phyloP scores from a whole-genome alignment of 2,888 invertebrate species.

The Nomada ruficornis region DNA sequence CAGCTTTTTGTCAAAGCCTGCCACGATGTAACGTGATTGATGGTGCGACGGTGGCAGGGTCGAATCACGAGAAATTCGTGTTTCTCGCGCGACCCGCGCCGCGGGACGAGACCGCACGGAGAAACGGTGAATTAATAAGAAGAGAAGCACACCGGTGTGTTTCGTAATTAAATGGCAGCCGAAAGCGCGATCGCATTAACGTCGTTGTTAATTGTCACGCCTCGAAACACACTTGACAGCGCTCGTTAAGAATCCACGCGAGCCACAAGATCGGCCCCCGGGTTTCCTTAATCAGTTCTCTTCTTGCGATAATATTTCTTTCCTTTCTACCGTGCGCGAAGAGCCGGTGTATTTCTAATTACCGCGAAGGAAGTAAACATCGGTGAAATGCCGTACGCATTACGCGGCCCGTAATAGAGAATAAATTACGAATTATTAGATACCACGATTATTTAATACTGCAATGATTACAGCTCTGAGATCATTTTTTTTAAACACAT shows the following conservation, averaged over 20 bases:
- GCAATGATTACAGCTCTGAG: too few species aligned
- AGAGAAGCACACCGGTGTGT: constrained; percentile 29
- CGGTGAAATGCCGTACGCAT: too few species aligned
- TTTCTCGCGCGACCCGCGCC: constrained; percentile 32
- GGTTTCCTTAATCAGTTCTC: background rate
- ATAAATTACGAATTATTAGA: too few species aligned
- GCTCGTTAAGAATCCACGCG: constrained; percentile 33
- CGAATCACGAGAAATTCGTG: constrained; percentile 60
- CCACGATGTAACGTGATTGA: constrained; percentile 76
- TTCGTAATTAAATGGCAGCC: constrained; percentile 37
- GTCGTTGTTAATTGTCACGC: constrained; percentile 33
- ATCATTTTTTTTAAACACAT: too few species aligned
- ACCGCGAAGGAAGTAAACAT: too few species aligned
- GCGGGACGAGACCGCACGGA: constrained; percentile 48
- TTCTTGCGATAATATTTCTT: background rate
- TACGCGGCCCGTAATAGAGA: too few species aligned
- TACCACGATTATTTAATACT: too few species aligned
- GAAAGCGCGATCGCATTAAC: constrained; percentile 32
- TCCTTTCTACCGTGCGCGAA: background rate
- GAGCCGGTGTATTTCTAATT: too few species aligned
- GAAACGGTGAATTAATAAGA: constrained; percentile 72
- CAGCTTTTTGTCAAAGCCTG: constrained; percentile 78
- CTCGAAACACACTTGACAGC: constrained; percentile 30
- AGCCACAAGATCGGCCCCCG: background rate
- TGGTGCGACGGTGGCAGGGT: constrained; percentile 58